Percentiles rank a stretch among this genome's conserved stretches.
These are phyloP conservation scores for Lypha dubia DNA, from an alignment of 2,888 invertebrate species.

Conservation along the genomic window DNA sequence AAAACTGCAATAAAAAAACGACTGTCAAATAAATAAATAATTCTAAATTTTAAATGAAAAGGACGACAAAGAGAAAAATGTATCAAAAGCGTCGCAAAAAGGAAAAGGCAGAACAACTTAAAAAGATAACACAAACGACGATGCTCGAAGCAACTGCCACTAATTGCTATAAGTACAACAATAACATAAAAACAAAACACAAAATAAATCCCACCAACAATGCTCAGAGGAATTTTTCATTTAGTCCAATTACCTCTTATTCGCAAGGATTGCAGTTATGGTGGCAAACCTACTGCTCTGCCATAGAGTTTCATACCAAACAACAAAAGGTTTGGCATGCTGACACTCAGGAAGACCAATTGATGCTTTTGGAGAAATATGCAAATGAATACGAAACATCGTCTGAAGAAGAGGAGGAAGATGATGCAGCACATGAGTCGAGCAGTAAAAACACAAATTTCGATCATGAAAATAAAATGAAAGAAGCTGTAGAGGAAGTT, in stretches of 20 bases:
- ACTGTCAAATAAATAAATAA: background rate
- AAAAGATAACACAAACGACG: slow-evolving; percentile 3
- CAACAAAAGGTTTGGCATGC: slow-evolving; percentile 37
- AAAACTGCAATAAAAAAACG: background rate
- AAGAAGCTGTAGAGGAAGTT: background rate
- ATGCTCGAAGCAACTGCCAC: background rate
- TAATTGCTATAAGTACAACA: background rate
- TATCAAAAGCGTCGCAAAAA: slow-evolving; percentile 67
- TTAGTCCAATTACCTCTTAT: slow-evolving; percentile 37
- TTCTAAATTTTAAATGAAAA: slow-evolving; percentile 50
- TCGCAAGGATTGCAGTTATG: slow-evolving; percentile 56
- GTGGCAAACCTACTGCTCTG: slow-evolving; percentile 66
- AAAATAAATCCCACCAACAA: slow-evolving; percentile 3
- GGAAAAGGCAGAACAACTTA: slow-evolving; percentile 53
- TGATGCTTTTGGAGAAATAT: slow-evolving; percentile 49
- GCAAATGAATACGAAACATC: slow-evolving; percentile 68
- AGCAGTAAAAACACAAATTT: background rate
- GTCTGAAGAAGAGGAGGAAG: slow-evolving; percentile 56
- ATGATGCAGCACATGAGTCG: background rate
- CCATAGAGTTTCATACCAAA: slow-evolving; percentile 55
- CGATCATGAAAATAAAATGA: background rate
- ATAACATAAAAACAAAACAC: background rate
- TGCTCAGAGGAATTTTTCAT: background rate
- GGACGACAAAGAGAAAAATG: slow-evolving; percentile 54
- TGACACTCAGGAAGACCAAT: background rate